Evolutionary conservation across 2,113 vertebrate species (phyloP), one percentile per base, ranked within the genome.

Genomic region (Cryptoleucopteryx plumbea): DNA sequence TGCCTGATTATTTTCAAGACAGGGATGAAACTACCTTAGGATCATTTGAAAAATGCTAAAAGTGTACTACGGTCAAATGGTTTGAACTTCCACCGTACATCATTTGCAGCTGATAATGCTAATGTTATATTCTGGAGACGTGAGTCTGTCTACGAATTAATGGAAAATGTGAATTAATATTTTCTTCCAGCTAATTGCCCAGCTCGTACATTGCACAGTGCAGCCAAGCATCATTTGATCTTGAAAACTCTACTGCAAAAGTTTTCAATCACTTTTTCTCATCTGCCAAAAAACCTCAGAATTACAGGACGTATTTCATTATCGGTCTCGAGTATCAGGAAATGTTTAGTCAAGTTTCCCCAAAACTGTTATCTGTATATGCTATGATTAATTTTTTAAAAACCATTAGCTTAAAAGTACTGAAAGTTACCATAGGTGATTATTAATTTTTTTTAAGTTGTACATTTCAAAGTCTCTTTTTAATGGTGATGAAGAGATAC

Each of bases 91-190:
- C n/a, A 91, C 62, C 2, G 7, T 40, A 62, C 65, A 86, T 61
- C 43, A 84, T 40, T 93, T 93, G 77, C 86, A 94, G 83, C 61
- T 94, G 91, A 87, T 89, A 91, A 89, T 19, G 77, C 80, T 96
- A 96, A 97, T 95, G 77, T 89, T 75, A 73, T 95, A 86, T 93
- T 89, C 89, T 93, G 96, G 93, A 97, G 96, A 96, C 94, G 89
- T 10, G 10, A 95, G 90, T 96, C 97, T 96, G 95, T 82, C 93
- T 96, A 72, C 95, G 91, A 94, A 96, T 96, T 91, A 95, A 96
- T 94, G 94, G 96, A 96, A 96, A 95, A 96, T 89, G 48, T 89
- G 93, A 96, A 96, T 93, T 89, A 89, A 82, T 87, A 94, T 82
- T 87, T 96, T 94, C 73, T 94, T 87, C 56, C 83, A 95, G 94